A percentile compares a stretch with the other conserved stretches of the same genome.
phyloP scores from a whole-genome alignment of 2,888 invertebrate species.

The Cerceris ruficornis region DNA sequence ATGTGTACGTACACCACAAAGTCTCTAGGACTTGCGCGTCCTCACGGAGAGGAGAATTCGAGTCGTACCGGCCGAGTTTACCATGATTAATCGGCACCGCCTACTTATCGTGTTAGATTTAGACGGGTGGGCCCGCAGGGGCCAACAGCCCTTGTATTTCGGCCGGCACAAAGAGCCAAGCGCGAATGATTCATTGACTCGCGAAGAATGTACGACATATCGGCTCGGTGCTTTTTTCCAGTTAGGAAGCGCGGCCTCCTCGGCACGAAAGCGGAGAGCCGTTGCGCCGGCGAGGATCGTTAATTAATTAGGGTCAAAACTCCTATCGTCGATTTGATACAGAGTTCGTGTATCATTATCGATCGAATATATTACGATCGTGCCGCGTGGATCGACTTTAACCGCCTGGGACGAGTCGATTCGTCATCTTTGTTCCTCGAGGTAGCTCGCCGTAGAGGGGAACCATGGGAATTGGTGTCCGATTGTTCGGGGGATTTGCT shows the following conservation, averaged over 20 bases:
- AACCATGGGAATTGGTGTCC: too few species aligned
- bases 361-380: not conserved
- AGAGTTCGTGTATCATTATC: constrained; percentile 22
- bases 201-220: constrained; percentile 62
- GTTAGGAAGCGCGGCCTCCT: constrained; percentile 12
- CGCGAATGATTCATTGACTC: constrained; percentile 62
- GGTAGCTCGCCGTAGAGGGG: not conserved
- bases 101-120: constrained; percentile 77
- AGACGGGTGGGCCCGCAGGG: constrained; percentile 65
- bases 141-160: constrained; percentile 67
- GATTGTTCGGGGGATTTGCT: too few species aligned
- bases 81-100: constrained; percentile 78
- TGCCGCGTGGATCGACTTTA: not conserved
- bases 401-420: not conserved
- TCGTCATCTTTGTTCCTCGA: not conserved
- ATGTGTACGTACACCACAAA: constrained; percentile 23
- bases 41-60: constrained; percentile 39
- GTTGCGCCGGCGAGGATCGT: not conserved
- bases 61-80: constrained; percentile 70
- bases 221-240: constrained; percentile 47
- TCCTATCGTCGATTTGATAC: constrained; percentile 10
- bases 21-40: not conserved
- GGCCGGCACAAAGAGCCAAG: constrained; percentile 62
- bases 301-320: constrained; percentile 35
- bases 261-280: not conserved